These are phyloP conservation scores for Heliconius hortense DNA, from an alignment of 2,888 invertebrate species.

Conservation along the genomic window DNA sequence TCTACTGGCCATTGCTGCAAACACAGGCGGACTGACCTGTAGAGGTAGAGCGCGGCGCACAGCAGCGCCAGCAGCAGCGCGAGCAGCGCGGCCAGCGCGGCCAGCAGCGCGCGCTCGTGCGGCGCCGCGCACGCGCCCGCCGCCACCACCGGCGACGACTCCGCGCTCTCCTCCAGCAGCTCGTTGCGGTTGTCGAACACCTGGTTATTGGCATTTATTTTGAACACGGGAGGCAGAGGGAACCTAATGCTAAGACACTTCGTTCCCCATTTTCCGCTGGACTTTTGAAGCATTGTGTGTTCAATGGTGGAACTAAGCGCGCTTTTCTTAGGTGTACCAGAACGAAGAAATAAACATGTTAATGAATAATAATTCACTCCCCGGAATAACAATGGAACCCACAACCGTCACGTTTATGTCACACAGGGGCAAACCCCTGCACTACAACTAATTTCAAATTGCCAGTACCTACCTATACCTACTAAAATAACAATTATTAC, in stretches of 20 bases:
- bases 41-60: slow-evolving; percentile 87
- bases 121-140: slow-evolving; percentile 89
- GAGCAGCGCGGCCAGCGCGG: slow-evolving; percentile 88
- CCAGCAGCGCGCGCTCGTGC: slow-evolving; percentile 92
- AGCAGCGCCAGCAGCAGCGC: slow-evolving; percentile 88
- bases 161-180: slow-evolving; percentile 85
- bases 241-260: background rate
- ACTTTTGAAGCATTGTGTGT: background rate
- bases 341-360: background rate
- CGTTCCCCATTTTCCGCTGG: background rate
- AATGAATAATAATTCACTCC: background rate
- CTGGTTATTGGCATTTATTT: slow-evolving; percentile 62
- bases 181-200: slow-evolving; percentile 92
- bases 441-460: background rate
- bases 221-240: background rate
- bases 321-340: background rate
- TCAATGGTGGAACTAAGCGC: too few relatives aligned
- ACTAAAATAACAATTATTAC: background rate
- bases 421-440: background rate
- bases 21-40: slow-evolving; percentile 80
- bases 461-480: background rate
- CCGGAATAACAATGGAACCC: background rate
- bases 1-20: too few relatives aligned
- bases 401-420: background rate
- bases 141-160: slow-evolving; percentile 85